These are phyloP conservation scores for Propithecus perrieri DNA, from an alignment of 2,797 vertebrate genomes.

Conservation along the genomic window DNA sequence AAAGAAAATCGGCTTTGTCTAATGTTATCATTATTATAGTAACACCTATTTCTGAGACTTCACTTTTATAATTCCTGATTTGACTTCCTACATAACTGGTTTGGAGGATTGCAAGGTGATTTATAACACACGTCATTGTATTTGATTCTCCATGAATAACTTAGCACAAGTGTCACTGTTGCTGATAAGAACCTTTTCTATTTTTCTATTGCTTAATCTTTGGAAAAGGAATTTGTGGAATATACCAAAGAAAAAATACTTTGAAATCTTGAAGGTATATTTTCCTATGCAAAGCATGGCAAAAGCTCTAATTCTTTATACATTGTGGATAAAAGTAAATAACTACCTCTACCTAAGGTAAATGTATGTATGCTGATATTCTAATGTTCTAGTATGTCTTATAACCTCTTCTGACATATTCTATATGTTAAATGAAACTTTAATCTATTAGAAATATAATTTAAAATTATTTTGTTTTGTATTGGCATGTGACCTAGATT, in stretches of 20 bases:
- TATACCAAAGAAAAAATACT: neutral
- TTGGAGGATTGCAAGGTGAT: neutral
- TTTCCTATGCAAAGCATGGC: neutral
- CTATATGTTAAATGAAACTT: neutral
- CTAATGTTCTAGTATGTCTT: neutral
- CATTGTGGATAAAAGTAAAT: neutral
- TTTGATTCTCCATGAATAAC: conserved; percentile 39
- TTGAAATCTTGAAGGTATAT: neutral
- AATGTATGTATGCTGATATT: neutral
- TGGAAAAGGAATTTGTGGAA: neutral
- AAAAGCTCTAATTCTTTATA: neutral
- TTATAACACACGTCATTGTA: conserved; percentile 36
- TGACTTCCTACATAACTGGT: neutral
- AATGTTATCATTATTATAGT: neutral
- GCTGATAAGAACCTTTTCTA: neutral
- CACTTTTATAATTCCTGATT: neutral
- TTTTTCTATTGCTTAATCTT: conserved; percentile 32
- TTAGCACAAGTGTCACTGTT: conserved; percentile 40
- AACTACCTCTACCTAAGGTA: neutral
- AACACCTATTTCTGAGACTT: neutral
- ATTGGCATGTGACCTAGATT: neutral
- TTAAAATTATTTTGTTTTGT: neutral
- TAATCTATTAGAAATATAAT: neutral
- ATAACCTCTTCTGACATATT: neutral
- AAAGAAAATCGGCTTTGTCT: neutral